Percentiles rank a stretch among this genome's conserved stretches.
Conservation (phyloP, 1,140 invertebrate genomes). For the Drosophila oshimai region DNA sequence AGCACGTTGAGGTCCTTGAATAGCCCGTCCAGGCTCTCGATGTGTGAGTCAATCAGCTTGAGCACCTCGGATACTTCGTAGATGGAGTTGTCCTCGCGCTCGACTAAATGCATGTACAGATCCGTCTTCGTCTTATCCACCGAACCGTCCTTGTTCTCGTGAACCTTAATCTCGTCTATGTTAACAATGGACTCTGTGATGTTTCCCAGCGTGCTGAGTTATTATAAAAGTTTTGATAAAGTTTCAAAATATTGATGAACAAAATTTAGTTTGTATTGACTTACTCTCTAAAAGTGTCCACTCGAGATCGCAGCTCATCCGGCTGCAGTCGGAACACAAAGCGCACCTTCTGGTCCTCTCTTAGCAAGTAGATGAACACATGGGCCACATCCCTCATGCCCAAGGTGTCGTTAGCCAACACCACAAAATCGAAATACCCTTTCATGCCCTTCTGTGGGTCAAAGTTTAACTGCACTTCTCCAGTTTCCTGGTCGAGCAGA, state of each 20-base stretch:
- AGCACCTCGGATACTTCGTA: conserved; percentile 93
- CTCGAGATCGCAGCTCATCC: conserved; percentile 90
- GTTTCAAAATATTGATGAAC: not conserved
- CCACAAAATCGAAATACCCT: conserved; percentile 97
- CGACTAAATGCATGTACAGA: conserved; percentile 95
- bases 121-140: conserved; percentile 97
- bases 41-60: conserved; percentile 94
- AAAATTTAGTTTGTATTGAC: conserved; percentile 60
- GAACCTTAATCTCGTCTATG: conserved; percentile 95
- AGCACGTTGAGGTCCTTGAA: conserved; percentile 97
- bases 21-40: conserved; percentile 92
- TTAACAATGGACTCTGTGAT: conserved; percentile 96
- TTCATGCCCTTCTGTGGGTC: conserved; percentile 98
- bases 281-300: conserved; percentile 91
- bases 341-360: conserved; percentile 95
- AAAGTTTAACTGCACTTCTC: conserved; percentile 94
- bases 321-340: conserved; percentile 96
- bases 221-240: not conserved
- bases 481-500: conserved; percentile 90
- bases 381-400: conserved; percentile 90
- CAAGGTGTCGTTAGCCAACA: conserved; percentile 92
- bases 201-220: conserved; percentile 88
- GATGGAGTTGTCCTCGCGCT: conserved; percentile 94
- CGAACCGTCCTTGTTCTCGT: conserved; percentile 95
- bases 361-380: conserved; percentile 94